These are phyloP conservation scores for Drosophila kikkawai DNA, from an alignment of 1,140 invertebrate species.

Conservation along the genomic window DNA sequence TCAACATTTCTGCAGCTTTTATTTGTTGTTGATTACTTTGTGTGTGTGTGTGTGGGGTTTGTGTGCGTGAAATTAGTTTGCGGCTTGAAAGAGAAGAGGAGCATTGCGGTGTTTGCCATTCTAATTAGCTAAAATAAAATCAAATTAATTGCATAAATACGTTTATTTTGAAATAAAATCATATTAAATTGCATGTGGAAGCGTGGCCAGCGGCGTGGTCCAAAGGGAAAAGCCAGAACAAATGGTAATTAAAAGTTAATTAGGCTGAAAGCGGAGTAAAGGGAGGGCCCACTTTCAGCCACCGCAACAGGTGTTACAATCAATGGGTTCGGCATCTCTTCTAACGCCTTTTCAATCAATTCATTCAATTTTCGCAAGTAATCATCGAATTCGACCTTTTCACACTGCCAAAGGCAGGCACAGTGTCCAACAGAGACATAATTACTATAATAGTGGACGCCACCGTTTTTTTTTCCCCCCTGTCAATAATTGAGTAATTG, in stretches of 20 bases:
- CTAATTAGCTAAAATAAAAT: slow-evolving; percentile 67
- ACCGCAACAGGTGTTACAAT: slow-evolving; percentile 19
- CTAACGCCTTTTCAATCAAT: slow-evolving; percentile 22
- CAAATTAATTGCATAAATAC: slow-evolving; percentile 57
- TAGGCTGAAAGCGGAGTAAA: not conserved
- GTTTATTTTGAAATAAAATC: slow-evolving; percentile 44
- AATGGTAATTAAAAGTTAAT: slow-evolving; percentile 51
- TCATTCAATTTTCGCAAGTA: slow-evolving; percentile 4
- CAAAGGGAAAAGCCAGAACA: slow-evolving; percentile 3
- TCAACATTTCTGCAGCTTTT: slow-evolving; percentile 25
- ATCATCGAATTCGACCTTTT: slow-evolving; percentile 12
- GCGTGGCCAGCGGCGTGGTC: slow-evolving; percentile 10
- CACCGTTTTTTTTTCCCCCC: slow-evolving; percentile 19
- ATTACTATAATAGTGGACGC: slow-evolving; percentile 58
- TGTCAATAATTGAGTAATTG: slow-evolving; percentile 68
- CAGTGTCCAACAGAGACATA: slow-evolving; percentile 50
- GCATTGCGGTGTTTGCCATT: slow-evolving; percentile 22
- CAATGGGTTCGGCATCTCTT: not conserved
- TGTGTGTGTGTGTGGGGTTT: slow-evolving; percentile 31
- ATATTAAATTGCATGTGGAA: slow-evolving; percentile 24
- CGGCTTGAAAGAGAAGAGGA: slow-evolving; percentile 6
- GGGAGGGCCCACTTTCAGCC: not conserved
- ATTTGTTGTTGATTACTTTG: slow-evolving; percentile 25
- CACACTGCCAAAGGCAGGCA: slow-evolving; percentile 7
- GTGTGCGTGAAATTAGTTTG: slow-evolving; percentile 68